Percentiles rank a stretch among this genome's conserved stretches.
These are phyloP conservation scores for Cancer borealis DNA, from an alignment of 2,888 invertebrate species.

Conservation along the genomic window DNA sequence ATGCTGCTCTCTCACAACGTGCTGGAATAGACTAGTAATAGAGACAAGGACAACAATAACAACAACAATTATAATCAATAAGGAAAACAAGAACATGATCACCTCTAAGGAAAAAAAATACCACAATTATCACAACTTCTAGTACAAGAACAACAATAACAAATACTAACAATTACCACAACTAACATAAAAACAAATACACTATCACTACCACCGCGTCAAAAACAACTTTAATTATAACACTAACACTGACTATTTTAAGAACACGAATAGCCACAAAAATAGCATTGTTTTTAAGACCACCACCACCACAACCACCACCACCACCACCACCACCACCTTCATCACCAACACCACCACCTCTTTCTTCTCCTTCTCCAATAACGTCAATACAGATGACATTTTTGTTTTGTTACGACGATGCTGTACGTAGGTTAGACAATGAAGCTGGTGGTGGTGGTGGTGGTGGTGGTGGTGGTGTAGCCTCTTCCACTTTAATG, in stretches of 20 bases:
- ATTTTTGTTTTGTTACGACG: background rate
- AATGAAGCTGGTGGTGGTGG: background rate
- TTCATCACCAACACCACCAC: no score
- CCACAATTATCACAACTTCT: background rate
- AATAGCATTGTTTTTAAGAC: background rate
- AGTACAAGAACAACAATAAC: background rate
- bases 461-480: background rate
- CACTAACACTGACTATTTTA: no score
- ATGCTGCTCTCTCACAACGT: background rate
- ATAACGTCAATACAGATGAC: background rate
- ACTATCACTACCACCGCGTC: no score
- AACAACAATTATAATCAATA: background rate
- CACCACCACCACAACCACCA: background rate
- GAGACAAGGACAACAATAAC: background rate
- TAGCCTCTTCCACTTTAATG: conserved; percentile 33
- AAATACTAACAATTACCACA: no score
- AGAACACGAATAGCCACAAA: background rate
- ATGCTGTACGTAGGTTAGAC: background rate
- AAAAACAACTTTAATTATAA: no score
- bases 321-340: background rate
- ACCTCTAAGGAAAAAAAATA: background rate
- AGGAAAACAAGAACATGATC: background rate
- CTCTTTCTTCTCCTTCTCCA: background rate
- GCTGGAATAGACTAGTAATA: background rate
- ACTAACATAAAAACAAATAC: background rate